phyloP scores from a whole-genome alignment of 2,113 vertebrate genomes.

The Athene cunicularia region DNA sequence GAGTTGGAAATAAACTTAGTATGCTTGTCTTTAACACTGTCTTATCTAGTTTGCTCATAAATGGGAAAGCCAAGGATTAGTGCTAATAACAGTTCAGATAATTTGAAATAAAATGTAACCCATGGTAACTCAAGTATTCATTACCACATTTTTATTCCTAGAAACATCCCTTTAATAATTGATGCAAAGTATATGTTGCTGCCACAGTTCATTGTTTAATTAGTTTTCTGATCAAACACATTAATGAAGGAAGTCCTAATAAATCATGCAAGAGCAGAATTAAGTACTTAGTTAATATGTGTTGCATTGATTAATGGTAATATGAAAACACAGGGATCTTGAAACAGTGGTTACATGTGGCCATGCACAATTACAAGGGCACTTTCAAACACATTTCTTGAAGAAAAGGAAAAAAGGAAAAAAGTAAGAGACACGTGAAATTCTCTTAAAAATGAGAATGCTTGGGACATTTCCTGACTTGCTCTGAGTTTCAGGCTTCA shows the following conservation, averaged over 20 bases:
- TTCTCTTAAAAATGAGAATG: not conserved
- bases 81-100: constrained; percentile 36
- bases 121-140: constrained; percentile 43
- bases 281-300: constrained; percentile 75
- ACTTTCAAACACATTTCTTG: constrained; percentile 25
- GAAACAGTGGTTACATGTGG: constrained; percentile 29
- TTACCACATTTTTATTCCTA: constrained; percentile 58
- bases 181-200: constrained; percentile 60
- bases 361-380: constrained; percentile 34
- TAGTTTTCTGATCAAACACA: constrained; percentile 80
- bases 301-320: constrained; percentile 71
- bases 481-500: not conserved
- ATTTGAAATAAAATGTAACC: constrained; percentile 37
- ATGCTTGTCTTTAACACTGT: constrained; percentile 1
- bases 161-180: constrained; percentile 72
- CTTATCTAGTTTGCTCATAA: not conserved
- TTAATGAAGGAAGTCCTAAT: constrained; percentile 73
- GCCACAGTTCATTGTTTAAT: constrained; percentile 75
- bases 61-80: constrained; percentile 40
- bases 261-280: constrained; percentile 69
- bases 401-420: not conserved
- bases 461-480: not conserved
- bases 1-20: constrained; percentile 2
- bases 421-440: not conserved
- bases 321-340: constrained; percentile 28